Percentiles rank a stretch among this genome's conserved stretches.
These are phyloP conservation scores for Podiceps cristatus DNA, from an alignment of 2,113 vertebrate species.

Conservation along the genomic window DNA sequence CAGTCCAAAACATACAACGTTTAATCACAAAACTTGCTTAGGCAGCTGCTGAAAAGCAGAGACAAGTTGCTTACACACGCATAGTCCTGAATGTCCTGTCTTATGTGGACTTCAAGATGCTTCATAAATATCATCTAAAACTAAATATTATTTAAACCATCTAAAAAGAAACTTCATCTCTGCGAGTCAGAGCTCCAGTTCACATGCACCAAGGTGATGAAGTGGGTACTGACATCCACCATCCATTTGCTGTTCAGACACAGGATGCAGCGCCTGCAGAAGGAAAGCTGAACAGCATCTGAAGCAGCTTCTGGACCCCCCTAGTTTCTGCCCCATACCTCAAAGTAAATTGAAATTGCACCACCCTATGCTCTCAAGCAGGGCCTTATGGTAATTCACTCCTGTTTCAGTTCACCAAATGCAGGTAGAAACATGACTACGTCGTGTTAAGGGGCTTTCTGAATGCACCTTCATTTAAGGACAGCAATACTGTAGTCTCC, in stretches of 20 bases:
- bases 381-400: background rate
- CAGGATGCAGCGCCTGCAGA: background rate
- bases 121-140: background rate
- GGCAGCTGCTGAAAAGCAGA: slow-evolving; percentile 54
- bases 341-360: background rate
- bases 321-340: background rate
- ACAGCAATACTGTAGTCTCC: background rate
- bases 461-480: background rate
- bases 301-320: background rate
- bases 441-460: background rate
- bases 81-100: slow-evolving; percentile 16
- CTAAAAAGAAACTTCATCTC: background rate
- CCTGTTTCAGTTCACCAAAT: background rate
- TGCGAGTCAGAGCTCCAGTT: background rate
- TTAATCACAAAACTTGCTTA: slow-evolving; percentile 26
- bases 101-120: background rate
- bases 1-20: slow-evolving; percentile 1
- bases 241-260: background rate
- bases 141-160: slow-evolving; percentile 41
- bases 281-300: background rate
- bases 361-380: fast-evolving
- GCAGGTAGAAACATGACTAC: background rate
- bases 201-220: fast-evolving
- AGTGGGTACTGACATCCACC: background rate
- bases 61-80: slow-evolving; percentile 17